phyloP scores from a whole-genome alignment of 2,888 invertebrate species.

The Drosophila monieri region DNA sequence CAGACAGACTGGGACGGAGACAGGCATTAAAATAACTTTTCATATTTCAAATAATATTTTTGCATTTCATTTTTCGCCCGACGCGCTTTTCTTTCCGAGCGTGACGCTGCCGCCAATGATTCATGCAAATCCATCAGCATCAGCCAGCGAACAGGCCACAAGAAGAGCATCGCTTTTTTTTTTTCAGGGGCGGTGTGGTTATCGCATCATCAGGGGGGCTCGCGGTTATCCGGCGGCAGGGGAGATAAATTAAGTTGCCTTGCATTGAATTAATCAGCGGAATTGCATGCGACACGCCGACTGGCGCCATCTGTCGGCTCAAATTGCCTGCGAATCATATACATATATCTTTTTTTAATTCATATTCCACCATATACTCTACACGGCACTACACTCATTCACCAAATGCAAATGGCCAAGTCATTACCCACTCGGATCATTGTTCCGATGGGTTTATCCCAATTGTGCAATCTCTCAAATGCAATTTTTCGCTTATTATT shows the following conservation, averaged over 20 bases:
- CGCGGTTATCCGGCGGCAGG: not conserved
- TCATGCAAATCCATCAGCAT: constrained; percentile 79
- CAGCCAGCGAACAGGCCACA: constrained; percentile 13
- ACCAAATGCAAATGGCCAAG: constrained; percentile 55
- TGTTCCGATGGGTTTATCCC: constrained; percentile 36
- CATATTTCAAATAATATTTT: constrained; percentile 62
- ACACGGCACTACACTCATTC: not conserved
- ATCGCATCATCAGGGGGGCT: constrained; percentile 37
- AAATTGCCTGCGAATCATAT: constrained; percentile 36
- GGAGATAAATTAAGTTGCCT: constrained; percentile 57
- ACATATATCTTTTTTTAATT: constrained; percentile 9
- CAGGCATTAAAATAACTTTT: constrained; percentile 73
- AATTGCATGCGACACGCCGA: constrained; percentile 75
- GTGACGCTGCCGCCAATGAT: constrained; percentile 79
- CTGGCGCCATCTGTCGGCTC: constrained; percentile 74
- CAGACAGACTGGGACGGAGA: constrained; percentile 23
- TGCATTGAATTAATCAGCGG: constrained; percentile 76
- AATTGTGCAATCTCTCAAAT: constrained; percentile 36
- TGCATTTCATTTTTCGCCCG: constrained; percentile 39
- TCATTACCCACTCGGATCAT: constrained; percentile 34
- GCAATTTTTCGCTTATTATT: constrained; percentile 22
- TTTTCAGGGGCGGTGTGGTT: constrained; percentile 57
- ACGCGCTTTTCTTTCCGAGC: constrained; percentile 71
- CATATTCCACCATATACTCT: constrained; percentile 1
- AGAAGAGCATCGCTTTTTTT: constrained; percentile 23